phyloP scores from a whole-genome alignment of 2,888 invertebrate genomes.

The Scaptomyza cyrtandrae region DNA sequence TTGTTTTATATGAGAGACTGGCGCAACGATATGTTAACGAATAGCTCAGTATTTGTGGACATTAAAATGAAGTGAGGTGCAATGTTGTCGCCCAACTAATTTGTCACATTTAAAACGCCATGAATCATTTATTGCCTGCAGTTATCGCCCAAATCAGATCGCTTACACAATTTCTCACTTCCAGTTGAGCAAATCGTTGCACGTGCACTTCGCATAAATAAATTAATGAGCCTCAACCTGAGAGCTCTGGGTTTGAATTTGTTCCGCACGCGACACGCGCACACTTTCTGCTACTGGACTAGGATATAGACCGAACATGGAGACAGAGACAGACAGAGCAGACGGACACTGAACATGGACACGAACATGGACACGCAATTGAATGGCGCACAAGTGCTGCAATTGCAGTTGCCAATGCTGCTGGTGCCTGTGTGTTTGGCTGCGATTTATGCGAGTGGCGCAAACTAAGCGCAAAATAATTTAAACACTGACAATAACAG shows the following conservation, averaged over 20 bases:
- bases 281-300: conserved; percentile 13
- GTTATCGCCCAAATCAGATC: conserved; percentile 39
- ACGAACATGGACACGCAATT: conserved; percentile 47
- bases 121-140: conserved; percentile 61
- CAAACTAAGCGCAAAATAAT: conserved; percentile 80
- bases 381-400: conserved; percentile 45
- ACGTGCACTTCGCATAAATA: conserved; percentile 81
- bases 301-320: conserved; percentile 21
- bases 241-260: conserved; percentile 34
- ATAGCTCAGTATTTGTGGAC: conserved; percentile 29
- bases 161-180: conserved; percentile 77
- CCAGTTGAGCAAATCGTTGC: conserved; percentile 72
- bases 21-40: conserved; percentile 25
- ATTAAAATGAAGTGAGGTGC: conserved; percentile 29
- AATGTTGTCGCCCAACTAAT: conserved; percentile 20
- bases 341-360: conserved; percentile 25
- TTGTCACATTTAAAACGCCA: conserved; percentile 46
- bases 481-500: conserved; percentile 80
- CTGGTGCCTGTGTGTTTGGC: conserved; percentile 35
- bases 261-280: conserved; percentile 48
- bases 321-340: conserved; percentile 3
- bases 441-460: conserved; percentile 76
- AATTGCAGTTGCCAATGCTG: conserved; percentile 27
- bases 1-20: conserved; percentile 30
- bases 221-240: conserved; percentile 75